Conservation (phyloP, 2,888 invertebrate genomes). For the Lasioglossum oenotherae region DNA sequence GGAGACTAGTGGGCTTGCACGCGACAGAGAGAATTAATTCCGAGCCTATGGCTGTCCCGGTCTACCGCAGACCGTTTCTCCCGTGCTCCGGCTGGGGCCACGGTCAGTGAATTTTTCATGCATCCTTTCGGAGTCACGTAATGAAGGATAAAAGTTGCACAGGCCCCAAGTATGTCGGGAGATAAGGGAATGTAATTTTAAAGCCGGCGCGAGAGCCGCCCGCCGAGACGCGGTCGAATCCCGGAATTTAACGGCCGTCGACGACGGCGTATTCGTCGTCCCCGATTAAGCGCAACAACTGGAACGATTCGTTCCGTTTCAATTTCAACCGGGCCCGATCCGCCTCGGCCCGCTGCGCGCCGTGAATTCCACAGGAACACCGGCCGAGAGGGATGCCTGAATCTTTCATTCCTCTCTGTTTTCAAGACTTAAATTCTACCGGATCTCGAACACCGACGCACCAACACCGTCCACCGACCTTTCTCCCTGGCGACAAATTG, state of each 20-base stretch:
- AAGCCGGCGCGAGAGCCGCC: constrained; percentile 14
- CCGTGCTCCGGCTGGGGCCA: not conserved
- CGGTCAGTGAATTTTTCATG: constrained; percentile 55
- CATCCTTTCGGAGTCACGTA: constrained; percentile 58
- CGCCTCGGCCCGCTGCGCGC: not conserved
- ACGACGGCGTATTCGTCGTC: not conserved
- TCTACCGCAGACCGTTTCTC: constrained; percentile 49
- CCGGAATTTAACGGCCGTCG: constrained; percentile 37
- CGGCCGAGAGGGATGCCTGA: not conserved
- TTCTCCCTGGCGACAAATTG: constrained; percentile 6
- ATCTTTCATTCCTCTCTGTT: constrained; percentile 2
- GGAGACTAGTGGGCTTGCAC: not conserved
- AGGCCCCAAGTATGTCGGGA: constrained; percentile 43
- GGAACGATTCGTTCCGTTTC: constrained; percentile 17
- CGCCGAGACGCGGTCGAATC: constrained; percentile 22
- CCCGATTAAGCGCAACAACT: constrained; percentile 22
- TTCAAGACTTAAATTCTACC: not conserved
- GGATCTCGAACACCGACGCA: not conserved
- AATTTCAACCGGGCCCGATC: not conserved
- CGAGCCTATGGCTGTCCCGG: constrained; percentile 37
- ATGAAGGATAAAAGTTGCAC: constrained; percentile 62
- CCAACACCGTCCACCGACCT: not conserved
- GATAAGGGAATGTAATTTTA: constrained; percentile 61
- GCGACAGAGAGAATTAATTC: constrained; percentile 62
- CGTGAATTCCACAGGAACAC: not conserved